phyloP scores from a whole-genome alignment of 2,888 invertebrate genomes.

The Drosophila fulvimacula region DNA sequence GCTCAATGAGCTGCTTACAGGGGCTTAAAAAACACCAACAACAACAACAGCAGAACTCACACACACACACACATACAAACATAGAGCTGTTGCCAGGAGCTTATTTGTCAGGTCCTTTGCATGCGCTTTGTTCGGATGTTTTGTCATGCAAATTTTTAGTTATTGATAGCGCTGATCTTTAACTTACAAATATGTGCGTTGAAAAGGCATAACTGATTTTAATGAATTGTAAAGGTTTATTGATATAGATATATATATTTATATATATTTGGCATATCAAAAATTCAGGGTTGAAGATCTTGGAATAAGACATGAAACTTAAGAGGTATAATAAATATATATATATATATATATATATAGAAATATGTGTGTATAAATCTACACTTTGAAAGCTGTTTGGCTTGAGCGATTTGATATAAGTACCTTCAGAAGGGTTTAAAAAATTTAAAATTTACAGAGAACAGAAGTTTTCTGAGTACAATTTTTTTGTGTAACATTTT shows the following conservation, averaged over 20 bases:
- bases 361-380: no score
- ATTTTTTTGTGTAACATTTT: no score
- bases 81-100: slow-evolving; percentile 26
- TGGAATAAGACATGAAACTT: not conserved
- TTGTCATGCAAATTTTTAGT: slow-evolving; percentile 1
- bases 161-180: slow-evolving; percentile 23
- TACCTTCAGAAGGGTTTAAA: no score
- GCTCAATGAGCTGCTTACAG: slow-evolving; percentile 66
- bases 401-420: no score
- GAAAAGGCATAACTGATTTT: not conserved
- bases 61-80: not conserved
- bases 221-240: not conserved
- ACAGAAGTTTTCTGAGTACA: no score
- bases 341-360: no score
- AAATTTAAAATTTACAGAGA: no score
- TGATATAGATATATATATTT: not conserved
- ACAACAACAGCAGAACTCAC: not conserved
- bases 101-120: slow-evolving; percentile 31
- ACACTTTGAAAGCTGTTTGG: no score
- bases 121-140: slow-evolving; percentile 14
- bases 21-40: slow-evolving; percentile 34
- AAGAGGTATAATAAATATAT: no score
- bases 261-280: not conserved
- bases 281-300: not conserved
- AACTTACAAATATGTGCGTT: not conserved